A percentile compares a stretch with the other conserved stretches of the same genome.
Evolutionary conservation across 1,140 invertebrate genomes (phyloP).

Genomic region (Popillia japonica): DNA sequence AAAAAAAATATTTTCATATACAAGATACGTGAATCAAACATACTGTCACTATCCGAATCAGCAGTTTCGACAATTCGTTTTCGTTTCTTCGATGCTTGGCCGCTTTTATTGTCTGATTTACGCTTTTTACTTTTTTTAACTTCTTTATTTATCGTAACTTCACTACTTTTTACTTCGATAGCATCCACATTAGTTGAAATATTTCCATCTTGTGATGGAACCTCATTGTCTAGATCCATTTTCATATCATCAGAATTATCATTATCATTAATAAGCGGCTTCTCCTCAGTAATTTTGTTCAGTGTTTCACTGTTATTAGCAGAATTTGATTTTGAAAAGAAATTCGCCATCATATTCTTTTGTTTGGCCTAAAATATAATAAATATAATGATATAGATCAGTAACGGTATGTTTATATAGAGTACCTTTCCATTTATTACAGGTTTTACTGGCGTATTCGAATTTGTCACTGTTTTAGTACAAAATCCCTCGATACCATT

Average conservation of each 20-base stretch:
- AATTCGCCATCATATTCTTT: conserved; percentile 34
- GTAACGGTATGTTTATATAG: neutral
- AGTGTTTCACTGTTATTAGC: neutral
- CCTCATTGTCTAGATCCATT: neutral
- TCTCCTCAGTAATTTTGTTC: neutral
- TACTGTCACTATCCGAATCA: conserved; percentile 36
- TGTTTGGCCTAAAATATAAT: conserved; percentile 15
- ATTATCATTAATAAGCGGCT: neutral
- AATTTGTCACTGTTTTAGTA: neutral
- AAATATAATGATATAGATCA: neutral
- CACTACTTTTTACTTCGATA: neutral
- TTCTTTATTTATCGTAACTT: conserved; percentile 6
- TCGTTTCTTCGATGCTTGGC: conserved; percentile 15
- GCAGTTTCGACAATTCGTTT: neutral
- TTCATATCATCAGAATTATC: neutral
- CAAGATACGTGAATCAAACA: neutral
- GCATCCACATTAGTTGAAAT: neutral
- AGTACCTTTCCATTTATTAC: neutral
- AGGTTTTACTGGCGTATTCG: neutral
- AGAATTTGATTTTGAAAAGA: neutral
- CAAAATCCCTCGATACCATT: conserved; percentile 10
- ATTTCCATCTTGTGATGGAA: neutral
- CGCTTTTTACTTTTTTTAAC: conserved; percentile 28
- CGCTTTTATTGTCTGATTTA: neutral
- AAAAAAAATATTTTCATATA: too few species aligned